Conservation (phyloP, 2,113 vertebrate species). For the Platichthys flesus region DNA sequence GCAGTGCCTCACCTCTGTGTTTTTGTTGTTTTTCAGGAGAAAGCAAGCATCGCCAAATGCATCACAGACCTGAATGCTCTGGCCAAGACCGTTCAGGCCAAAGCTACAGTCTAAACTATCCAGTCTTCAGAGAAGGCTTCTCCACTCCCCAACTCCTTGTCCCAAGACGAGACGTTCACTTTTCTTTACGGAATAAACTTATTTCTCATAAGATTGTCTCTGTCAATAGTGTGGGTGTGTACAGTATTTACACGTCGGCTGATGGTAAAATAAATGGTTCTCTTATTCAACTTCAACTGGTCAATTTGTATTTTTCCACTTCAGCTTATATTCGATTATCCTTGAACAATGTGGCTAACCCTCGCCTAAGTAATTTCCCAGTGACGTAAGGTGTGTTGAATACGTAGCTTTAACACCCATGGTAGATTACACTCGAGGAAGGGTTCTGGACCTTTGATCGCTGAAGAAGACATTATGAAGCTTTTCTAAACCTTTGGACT, state of each 20-base stretch:
- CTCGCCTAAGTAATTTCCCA: background rate
- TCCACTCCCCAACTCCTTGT: slow-evolving; percentile 32
- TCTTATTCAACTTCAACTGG: slow-evolving; percentile 62
- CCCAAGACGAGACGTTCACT: slow-evolving; percentile 52
- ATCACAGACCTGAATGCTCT: slow-evolving; percentile 91
- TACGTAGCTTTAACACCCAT: background rate
- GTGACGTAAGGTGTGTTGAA: background rate
- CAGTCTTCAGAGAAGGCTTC: slow-evolving; percentile 42
- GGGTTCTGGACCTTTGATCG: slow-evolving; percentile 44
- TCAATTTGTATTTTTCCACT: slow-evolving; percentile 24
- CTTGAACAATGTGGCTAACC: background rate
- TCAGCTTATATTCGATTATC: background rate
- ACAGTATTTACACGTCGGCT: slow-evolving; percentile 77
- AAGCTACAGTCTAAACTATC: slow-evolving; percentile 62
- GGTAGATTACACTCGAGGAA: background rate
- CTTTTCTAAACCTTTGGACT: slow-evolving; percentile 69
- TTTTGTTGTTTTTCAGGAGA: slow-evolving; percentile 86
- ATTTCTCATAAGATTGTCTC: slow-evolving; percentile 73
- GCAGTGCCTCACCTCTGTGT: background rate
- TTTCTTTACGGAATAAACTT: slow-evolving; percentile 76
- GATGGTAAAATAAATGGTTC: slow-evolving; percentile 79
- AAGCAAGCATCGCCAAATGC: slow-evolving; percentile 95
- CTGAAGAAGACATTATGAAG: slow-evolving; percentile 14
- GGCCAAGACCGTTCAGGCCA: slow-evolving; percentile 83
- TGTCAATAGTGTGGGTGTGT: slow-evolving; percentile 76